These are phyloP conservation scores for Microtus oregoni DNA, from an alignment of 2,113 vertebrate species.

Conservation along the genomic window DNA sequence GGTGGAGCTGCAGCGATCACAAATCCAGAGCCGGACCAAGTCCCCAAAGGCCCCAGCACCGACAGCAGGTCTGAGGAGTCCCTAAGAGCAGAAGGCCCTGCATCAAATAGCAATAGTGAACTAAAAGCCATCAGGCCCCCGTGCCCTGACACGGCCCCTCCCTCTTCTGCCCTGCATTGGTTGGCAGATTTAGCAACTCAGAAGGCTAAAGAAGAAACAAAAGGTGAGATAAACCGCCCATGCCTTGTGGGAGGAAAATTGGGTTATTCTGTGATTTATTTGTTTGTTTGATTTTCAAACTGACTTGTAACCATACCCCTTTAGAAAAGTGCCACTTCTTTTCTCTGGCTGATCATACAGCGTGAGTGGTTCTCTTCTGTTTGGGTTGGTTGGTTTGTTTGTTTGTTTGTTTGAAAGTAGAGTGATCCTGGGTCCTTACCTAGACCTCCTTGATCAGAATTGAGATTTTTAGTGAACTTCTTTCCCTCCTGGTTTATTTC, in stretches of 20 bases:
- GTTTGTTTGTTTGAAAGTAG: neutral
- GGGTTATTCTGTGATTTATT: neutral
- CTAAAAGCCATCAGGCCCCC: conserved; percentile 90
- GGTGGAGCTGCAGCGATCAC: conserved; percentile 78
- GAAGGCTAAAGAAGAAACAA: conserved; percentile 98
- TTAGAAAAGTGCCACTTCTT: conserved; percentile 52
- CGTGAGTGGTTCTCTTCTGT: conserved; percentile 55
- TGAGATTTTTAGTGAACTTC: conserved; percentile 7
- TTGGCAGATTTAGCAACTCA: conserved; percentile 98
- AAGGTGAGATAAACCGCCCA: conserved; percentile 89
- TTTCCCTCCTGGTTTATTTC: conserved; percentile 17
- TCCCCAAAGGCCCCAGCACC: conserved; percentile 84
- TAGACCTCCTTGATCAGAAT: conserved; percentile 44
- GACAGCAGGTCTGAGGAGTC: conserved; percentile 86
- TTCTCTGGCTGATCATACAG: conserved; percentile 42
- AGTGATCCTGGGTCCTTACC: neutral
- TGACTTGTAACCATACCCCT: conserved; percentile 46
- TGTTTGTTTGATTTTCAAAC: neutral
- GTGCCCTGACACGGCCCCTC: conserved; percentile 91
- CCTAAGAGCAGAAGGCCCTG: conserved; percentile 83
- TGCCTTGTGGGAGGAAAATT: neutral
- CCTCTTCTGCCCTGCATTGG: conserved; percentile 97
- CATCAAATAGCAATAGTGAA: conserved; percentile 85
- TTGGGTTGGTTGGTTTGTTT: neutral
- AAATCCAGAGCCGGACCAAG: conserved; percentile 80